phyloP scores from a whole-genome alignment of 1,140 invertebrate species.

The Anagrus nilaparvatae region DNA sequence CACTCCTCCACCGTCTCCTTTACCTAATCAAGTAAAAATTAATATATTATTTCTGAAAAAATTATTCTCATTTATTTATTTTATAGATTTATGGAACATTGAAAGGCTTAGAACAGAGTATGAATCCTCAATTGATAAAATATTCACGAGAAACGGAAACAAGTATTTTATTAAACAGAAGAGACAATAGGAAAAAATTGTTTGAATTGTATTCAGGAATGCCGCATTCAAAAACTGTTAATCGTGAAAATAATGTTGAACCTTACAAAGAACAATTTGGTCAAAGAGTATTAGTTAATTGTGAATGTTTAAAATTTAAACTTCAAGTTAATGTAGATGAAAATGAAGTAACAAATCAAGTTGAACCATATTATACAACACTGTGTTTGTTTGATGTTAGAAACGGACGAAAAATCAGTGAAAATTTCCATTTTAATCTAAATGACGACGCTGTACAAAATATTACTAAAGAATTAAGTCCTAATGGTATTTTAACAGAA shows the following conservation, averaged over 20 bases:
- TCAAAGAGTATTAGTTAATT: conserved; percentile 70
- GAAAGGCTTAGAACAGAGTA: conserved; percentile 77
- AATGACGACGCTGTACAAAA: conserved; percentile 57
- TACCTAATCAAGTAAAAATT: conserved; percentile 31
- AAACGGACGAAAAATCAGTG: conserved; percentile 76
- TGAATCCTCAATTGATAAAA: conserved; percentile 81
- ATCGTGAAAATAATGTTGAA: conserved; percentile 40
- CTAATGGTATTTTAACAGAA: conserved; percentile 22
- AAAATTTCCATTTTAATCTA: conserved; percentile 88
- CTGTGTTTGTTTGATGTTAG: conserved; percentile 80
- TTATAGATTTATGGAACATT: conserved; percentile 55
- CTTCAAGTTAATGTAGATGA: conserved; percentile 74
- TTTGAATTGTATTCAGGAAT: conserved; percentile 58
- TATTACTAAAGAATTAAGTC: conserved; percentile 43
- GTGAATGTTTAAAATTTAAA: conserved; percentile 70
- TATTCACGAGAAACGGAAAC: conserved; percentile 83
- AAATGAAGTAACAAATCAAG: conserved; percentile 67
- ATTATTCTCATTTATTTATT: conserved; percentile 29
- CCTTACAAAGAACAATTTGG: conserved; percentile 78
- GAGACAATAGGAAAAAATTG: conserved; percentile 62
- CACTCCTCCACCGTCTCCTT: conserved; percentile 48
- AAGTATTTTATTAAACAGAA: conserved; percentile 67
- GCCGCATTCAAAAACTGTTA: conserved; percentile 31
- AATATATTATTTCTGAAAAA: conserved; percentile 2
- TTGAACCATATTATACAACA: conserved; percentile 85